These are phyloP conservation scores for Melieria omissa DNA, from an alignment of 2,888 invertebrate genomes.

Conservation along the genomic window DNA sequence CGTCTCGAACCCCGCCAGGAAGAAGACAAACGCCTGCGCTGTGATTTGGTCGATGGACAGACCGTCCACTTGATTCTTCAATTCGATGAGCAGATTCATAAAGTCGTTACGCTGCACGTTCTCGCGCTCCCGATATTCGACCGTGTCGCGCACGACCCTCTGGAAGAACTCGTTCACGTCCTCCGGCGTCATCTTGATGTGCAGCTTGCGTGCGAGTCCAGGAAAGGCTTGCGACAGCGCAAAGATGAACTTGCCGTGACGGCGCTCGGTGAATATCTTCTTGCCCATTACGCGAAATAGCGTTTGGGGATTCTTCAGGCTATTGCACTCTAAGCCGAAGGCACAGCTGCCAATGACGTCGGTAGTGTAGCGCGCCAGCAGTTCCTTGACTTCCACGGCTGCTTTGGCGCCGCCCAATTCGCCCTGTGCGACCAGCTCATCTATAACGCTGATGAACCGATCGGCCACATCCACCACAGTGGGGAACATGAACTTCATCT, in stretches of 20 bases:
- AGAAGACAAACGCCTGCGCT: conserved; percentile 71
- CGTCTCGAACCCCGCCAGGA: conserved; percentile 70
- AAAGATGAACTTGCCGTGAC: conserved; percentile 48
- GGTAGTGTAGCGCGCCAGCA: conserved; percentile 67
- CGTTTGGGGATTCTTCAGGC: conserved; percentile 63
- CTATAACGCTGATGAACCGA: conserved; percentile 51
- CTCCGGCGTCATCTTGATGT: conserved; percentile 47
- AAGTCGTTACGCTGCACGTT: conserved; percentile 67
- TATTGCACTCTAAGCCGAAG: conserved; percentile 68
- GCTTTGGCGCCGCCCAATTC: conserved; percentile 40
- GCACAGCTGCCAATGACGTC: conserved; percentile 69
- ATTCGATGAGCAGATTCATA: conserved; percentile 69
- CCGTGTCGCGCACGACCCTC: conserved; percentile 61
- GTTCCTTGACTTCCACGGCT: conserved; percentile 64
- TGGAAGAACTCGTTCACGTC: conserved; percentile 57
- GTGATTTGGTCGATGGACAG: conserved; percentile 68
- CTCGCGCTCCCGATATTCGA: conserved; percentile 62
- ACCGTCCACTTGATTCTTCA: conserved; percentile 55
- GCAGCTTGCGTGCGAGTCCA: conserved; percentile 46
- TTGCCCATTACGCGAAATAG: conserved; percentile 61
- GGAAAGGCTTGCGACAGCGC: conserved; percentile 52
- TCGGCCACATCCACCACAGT: conserved; percentile 61
- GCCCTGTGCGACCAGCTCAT: conserved; percentile 41
- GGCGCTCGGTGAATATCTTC: conserved; percentile 47
- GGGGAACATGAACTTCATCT: conserved; percentile 68